phyloP scores from a whole-genome alignment of 2,797 vertebrate species.

The Limnodromus scolopaceus region DNA sequence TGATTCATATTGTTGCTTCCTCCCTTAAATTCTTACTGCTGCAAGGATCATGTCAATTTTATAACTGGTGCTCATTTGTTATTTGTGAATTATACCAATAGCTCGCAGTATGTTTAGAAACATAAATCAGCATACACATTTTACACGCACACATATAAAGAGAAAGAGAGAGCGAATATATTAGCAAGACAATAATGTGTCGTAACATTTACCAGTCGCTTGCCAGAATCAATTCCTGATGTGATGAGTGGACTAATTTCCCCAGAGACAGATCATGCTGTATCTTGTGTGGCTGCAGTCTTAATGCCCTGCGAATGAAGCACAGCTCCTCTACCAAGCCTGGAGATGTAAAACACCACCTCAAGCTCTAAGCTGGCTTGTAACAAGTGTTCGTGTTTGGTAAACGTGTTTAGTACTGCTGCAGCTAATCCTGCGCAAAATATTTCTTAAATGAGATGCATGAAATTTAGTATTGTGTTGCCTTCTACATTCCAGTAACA shows the following conservation, averaged over 20 bases:
- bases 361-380: not conserved
- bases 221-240: conserved; percentile 43
- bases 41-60: not conserved
- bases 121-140: not conserved
- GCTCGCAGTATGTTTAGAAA: not conserved
- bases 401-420: not conserved
- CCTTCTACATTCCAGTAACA: not conserved
- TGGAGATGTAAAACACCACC: not conserved
- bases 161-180: not conserved
- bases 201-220: not conserved
- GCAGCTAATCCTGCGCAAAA: not conserved
- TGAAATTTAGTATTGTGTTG: not conserved
- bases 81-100: conserved; percentile 1
- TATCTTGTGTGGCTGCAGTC: not conserved
- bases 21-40: conserved; percentile 4
- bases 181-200: conserved; percentile 24
- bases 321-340: not conserved
- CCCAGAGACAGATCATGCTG: not conserved
- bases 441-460: not conserved
- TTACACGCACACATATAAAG: not conserved
- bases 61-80: conserved; percentile 2
- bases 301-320: not conserved
- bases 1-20: not conserved
- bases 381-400: not conserved
- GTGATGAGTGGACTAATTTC: conserved; percentile 42